Conservation (phyloP, 2,113 vertebrate species). For the Propithecus coquereli region DNA sequence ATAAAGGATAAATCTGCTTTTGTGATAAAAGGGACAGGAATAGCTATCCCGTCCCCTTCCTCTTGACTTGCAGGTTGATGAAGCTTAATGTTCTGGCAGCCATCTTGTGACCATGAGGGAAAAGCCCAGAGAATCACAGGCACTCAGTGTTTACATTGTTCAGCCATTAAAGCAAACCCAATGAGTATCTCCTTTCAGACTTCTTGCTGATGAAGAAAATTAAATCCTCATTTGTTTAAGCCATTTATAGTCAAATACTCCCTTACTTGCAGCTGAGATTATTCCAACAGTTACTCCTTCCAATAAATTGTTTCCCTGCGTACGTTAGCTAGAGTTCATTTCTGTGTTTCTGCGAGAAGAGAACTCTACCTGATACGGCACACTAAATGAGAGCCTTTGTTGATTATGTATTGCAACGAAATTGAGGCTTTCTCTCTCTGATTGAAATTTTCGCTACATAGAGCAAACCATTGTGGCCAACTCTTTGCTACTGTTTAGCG, state of each 20-base stretch:
- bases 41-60: not conserved
- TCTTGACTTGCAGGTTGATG: not conserved
- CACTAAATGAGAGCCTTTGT: not conserved
- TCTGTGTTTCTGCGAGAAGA: conserved; percentile 31
- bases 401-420: not conserved
- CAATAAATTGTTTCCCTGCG: not conserved
- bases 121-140: not conserved
- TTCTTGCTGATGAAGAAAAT: conserved; percentile 1
- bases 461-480: not conserved
- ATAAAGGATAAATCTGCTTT: not conserved
- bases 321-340: not conserved
- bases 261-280: not conserved
- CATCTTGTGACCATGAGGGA: not conserved
- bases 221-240: not conserved
- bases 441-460: not conserved
- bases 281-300: not conserved
- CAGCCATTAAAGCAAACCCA: not conserved
- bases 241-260: not conserved
- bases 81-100: not conserved
- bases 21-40: not conserved
- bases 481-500: not conserved
- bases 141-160: not conserved
- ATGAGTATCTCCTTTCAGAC: not conserved
- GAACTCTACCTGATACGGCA: not conserved
- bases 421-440: not conserved